Evolutionary conservation across 2,113 vertebrate species (phyloP).

Genomic region (Hippocampus zosterae): DNA sequence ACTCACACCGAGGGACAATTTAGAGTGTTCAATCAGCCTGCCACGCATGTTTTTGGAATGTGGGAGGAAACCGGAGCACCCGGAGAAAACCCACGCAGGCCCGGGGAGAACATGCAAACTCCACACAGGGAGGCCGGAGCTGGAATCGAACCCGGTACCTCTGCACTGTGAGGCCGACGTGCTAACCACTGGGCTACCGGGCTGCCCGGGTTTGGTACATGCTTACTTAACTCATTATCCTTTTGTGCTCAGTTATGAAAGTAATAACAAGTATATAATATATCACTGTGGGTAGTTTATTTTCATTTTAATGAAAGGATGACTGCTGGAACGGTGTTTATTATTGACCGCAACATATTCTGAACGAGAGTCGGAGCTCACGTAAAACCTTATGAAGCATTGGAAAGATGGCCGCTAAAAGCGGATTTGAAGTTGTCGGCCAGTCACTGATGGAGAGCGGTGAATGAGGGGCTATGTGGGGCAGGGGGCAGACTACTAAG

Average conservation of each 20-base stretch:
- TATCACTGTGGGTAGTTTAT: not conserved
- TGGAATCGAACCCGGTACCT: too few species aligned
- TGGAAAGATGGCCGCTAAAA: slow-evolving; percentile 62
- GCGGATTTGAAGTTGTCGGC: slow-evolving; percentile 59
- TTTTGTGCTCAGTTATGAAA: not conserved
- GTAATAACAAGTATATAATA: not conserved
- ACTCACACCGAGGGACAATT: too few species aligned
- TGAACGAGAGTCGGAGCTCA: not conserved
- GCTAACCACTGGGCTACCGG: too few species aligned
- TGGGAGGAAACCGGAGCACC: too few species aligned
- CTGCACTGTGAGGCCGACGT: too few species aligned
- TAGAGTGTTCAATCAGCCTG: too few species aligned
- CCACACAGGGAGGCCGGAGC: too few species aligned
- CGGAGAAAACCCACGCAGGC: too few species aligned
- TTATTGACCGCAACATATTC: not conserved
- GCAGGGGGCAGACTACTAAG: slow-evolving; percentile 45
- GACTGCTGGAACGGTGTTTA: not conserved
- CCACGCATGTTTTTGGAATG: too few species aligned
- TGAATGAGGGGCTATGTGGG: slow-evolving; percentile 52
- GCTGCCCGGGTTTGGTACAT: not conserved
- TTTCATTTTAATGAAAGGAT: not conserved
- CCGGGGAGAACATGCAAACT: too few species aligned
- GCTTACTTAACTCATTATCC: not conserved
- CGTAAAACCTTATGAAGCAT: slow-evolving; percentile 55
- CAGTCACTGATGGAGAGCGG: slow-evolving; percentile 64